Conservation (phyloP, 2,888 invertebrate genomes). For the Dolomedes plantarius region DNA sequence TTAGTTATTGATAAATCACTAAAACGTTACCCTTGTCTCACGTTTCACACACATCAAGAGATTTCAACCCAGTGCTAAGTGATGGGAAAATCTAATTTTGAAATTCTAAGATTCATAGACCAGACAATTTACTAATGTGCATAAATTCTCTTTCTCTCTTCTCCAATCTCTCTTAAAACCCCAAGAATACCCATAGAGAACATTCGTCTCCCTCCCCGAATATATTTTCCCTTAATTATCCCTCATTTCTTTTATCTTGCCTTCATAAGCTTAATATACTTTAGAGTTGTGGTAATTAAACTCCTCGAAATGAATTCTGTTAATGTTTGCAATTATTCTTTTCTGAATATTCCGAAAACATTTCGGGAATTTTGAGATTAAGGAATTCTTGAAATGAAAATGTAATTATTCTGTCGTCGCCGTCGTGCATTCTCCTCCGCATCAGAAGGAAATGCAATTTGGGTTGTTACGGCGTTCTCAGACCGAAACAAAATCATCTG, state of each 20-base stretch:
- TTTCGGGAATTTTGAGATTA: conserved; percentile 2
- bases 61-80: too few species aligned
- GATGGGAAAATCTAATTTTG: too few species aligned
- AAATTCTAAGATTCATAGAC: too few species aligned
- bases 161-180: too few species aligned
- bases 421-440: neutral
- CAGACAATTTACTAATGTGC: too few species aligned
- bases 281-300: neutral
- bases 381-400: conserved; percentile 12
- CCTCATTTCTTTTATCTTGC: neutral
- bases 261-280: conserved; percentile 11
- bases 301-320: neutral
- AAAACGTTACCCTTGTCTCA: too few species aligned
- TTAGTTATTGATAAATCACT: too few species aligned
- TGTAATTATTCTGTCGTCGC: conserved; percentile 3
- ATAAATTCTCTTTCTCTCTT: too few species aligned
- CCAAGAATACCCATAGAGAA: too few species aligned
- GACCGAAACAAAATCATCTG: neutral
- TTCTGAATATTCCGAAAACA: neutral
- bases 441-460: neutral
- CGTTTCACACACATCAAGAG: too few species aligned
- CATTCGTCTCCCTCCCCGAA: neutral
- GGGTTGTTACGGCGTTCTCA: neutral
- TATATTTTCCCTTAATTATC: neutral
- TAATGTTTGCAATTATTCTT: conserved; percentile 6